Evolutionary conservation across 2,797 vertebrate genomes (phyloP).

Genomic region (Rhinatrema bivittatum): DNA sequence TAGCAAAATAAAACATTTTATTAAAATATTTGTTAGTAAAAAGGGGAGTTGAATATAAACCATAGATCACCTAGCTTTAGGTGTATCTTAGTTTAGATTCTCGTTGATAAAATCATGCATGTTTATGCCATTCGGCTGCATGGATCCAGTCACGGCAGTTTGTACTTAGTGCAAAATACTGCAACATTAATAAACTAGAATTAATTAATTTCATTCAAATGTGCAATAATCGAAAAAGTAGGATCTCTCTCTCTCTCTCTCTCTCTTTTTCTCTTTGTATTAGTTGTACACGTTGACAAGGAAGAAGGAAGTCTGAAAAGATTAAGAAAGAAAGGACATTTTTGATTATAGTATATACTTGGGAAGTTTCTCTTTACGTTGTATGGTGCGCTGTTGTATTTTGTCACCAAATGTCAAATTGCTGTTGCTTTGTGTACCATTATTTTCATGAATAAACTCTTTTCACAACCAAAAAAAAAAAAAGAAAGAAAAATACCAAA

Average conservation of each 20-base stretch:
- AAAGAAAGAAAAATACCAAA: too few relatives aligned
- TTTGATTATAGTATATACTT: too few relatives aligned
- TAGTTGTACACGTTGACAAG: not conserved
- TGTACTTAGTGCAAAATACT: slow-evolving; percentile 1
- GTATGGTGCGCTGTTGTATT: too few relatives aligned
- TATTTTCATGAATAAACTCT: too few relatives aligned
- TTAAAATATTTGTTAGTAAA: not conserved
- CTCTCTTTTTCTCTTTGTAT: too few relatives aligned
- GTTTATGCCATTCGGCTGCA: not conserved
- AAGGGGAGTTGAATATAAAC: slow-evolving; percentile 11
- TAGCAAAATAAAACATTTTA: slow-evolving; percentile 12
- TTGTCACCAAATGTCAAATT: too few relatives aligned
- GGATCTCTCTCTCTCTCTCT: slow-evolving; percentile 1
- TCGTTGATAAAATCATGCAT: too few relatives aligned
- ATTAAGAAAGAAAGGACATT: too few relatives aligned
- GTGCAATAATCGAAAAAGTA: not conserved
- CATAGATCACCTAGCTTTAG: not conserved
- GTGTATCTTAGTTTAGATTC: not conserved
- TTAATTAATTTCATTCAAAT: slow-evolving; percentile 1
- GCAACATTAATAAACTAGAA: slow-evolving; percentile 3
- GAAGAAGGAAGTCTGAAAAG: slow-evolving; percentile 2
- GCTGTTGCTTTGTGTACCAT: too few relatives aligned
- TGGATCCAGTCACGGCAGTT: not conserved
- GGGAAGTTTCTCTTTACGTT: too few relatives aligned
- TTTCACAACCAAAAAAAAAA: too few relatives aligned